Percentiles rank a stretch among this genome's conserved stretches.
These are phyloP conservation scores for Arvicanthis niloticus DNA, from an alignment of 2,113 vertebrate genomes.

Conservation along the genomic window DNA sequence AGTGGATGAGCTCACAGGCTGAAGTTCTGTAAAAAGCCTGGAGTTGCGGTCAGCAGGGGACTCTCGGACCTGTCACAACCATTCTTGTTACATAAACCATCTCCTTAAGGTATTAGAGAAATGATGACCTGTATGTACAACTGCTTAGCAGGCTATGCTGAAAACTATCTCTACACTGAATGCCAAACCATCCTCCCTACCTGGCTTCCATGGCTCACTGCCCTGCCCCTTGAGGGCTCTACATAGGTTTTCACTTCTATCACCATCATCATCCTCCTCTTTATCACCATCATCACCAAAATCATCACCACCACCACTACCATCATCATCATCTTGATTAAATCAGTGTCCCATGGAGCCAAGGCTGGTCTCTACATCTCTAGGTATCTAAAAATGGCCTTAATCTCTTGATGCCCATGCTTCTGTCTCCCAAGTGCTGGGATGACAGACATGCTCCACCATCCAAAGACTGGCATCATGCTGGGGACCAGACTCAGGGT, in stretches of 20 bases:
- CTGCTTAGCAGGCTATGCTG: fast-evolving
- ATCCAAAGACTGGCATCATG: background rate
- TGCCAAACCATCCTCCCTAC: too few species aligned
- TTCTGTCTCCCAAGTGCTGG: background rate
- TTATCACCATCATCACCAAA: background rate
- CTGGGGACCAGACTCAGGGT: background rate
- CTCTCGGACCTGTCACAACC: fast-evolving
- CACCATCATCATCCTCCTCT: background rate
- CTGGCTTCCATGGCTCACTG: background rate
- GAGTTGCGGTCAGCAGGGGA: fast-evolving
- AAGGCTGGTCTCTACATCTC: background rate
- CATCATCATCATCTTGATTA: background rate
- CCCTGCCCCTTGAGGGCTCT: background rate
- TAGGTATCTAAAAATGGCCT: background rate
- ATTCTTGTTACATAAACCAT: background rate
- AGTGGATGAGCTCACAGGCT: background rate
- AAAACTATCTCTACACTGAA: background rate
- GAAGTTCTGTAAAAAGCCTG: too few species aligned
- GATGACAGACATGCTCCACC: background rate
- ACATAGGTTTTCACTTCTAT: background rate
- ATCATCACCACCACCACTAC: background rate
- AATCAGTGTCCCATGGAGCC: background rate
- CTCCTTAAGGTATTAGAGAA: background rate
- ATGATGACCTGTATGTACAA: fast-evolving
- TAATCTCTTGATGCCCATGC: background rate